Evolutionary conservation across 2,113 vertebrate species (phyloP).

Genomic region (Sceloporus undulatus): DNA sequence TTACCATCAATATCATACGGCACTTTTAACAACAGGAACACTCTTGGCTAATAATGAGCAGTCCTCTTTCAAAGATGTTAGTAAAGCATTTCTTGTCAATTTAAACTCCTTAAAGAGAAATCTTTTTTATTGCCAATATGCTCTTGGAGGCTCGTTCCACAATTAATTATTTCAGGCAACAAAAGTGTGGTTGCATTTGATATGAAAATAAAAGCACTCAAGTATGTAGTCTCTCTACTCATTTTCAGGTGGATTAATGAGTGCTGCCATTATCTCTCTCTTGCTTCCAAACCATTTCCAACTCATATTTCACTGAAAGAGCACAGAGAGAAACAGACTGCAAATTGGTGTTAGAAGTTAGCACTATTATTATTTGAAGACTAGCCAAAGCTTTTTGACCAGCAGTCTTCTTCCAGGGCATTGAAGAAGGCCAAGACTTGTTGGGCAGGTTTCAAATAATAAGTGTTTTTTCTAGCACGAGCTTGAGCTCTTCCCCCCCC

Average conservation of each 20-base stretch:
- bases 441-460: not conserved
- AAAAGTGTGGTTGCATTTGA: constrained; percentile 9
- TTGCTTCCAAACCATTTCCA: not conserved
- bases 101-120: constrained; percentile 27
- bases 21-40: constrained; percentile 37
- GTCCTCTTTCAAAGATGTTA: constrained; percentile 28
- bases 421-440: not conserved
- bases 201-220: constrained; percentile 13
- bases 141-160: constrained; percentile 20
- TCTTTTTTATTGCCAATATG: constrained; percentile 25
- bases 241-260: constrained; percentile 4
- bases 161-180: constrained; percentile 17
- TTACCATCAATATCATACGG: constrained; percentile 48
- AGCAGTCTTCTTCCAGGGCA: not conserved
- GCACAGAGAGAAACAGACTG: not conserved
- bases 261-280: not conserved
- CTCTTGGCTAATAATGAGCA: constrained; percentile 9
- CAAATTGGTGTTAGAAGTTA: not conserved
- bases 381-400: not conserved
- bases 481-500: not conserved
- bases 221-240: not conserved
- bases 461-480: not conserved
- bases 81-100: constrained; percentile 16
- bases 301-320: constrained; percentile 10
- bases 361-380: constrained; percentile 1